These are phyloP conservation scores for Ariolimax columbianus DNA, from an alignment of 2,888 invertebrate genomes.

Conservation along the genomic window DNA sequence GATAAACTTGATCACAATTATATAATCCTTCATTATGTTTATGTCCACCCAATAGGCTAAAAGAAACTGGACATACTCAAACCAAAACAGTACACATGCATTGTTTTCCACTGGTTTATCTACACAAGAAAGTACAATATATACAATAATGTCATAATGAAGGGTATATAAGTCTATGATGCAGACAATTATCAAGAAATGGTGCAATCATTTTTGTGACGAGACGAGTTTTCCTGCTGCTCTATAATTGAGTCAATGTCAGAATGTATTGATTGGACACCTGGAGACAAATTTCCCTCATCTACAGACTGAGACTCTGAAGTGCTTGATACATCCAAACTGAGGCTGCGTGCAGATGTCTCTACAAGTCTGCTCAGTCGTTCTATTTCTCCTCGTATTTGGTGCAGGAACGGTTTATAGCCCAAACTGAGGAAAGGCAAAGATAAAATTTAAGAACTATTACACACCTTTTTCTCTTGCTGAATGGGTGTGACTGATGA, in stretches of 20 bases:
- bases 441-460: too few species aligned
- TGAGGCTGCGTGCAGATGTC: conserved; percentile 65
- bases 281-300: conserved; percentile 69
- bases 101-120: not conserved
- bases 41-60: not conserved
- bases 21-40: not conserved
- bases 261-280: conserved; percentile 65
- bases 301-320: conserved; percentile 58
- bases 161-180: not conserved
- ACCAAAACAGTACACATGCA: not conserved
- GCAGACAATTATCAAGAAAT: conserved; percentile 43
- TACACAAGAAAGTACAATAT: conserved; percentile 37
- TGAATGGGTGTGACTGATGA: too few species aligned
- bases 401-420: conserved; percentile 76
- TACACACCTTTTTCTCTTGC: too few species aligned
- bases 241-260: conserved; percentile 49
- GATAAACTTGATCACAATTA: not conserved
- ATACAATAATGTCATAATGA: conserved; percentile 1
- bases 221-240: conserved; percentile 46
- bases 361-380: conserved; percentile 71
- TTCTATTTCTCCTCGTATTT: conserved; percentile 71
- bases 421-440: conserved; percentile 73
- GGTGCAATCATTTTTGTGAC: conserved; percentile 52
- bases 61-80: not conserved
- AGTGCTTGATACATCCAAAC: conserved; percentile 54